Evolutionary conservation across 2,888 invertebrate species (phyloP), one percentile per base, ranked within the genome.

Genomic region (Xylocampa areola): DNA sequence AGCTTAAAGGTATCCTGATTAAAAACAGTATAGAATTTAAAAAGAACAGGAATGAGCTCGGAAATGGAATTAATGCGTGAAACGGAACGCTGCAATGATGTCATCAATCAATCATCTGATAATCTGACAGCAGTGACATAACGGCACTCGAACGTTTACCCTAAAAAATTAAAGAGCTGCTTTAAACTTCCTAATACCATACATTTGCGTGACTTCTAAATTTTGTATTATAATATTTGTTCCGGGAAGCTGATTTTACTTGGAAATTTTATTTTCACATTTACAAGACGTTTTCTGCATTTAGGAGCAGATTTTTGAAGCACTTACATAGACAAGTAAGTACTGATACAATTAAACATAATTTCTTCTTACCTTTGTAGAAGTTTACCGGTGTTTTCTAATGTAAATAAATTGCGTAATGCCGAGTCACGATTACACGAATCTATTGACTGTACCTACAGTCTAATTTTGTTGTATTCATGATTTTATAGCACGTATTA

Each of bases 41-140:
- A n/a, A n/a, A n/a, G n/a, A n/a, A n/a, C n/a, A n/a, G n/a, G n/a
- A n/a, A n/a, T n/a, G n/a, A n/a, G n/a, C n/a, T n/a, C 21, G 0
- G 3, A 14, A 14, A 5, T 2, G 14, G 14, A 2, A 30, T 16
- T 57, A 68, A 49, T 73, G 58, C 73, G 54, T 76, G 19, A 10
- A 79, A 66, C 23, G 82, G 67, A 81, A 74, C 62, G 58, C 16
- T 39, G 21, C 19, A 72, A 68, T 82, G 84, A n/a, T n/a, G n/a
- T n/a, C n/a, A n/a, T n/a, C n/a, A n/a, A n/a, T n/a, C n/a, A n/a
- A n/a, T n/a, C n/a, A n/a, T n/a, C n/a, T n/a, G n/a, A n/a, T n/a
- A n/a, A 85, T 76, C 77, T 85, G 83, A 84, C 78, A 76, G 68
- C 10, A 64, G 72, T 78, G 77, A 73, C 65, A 17, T 21, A 33